Conservation (phyloP, 2,888 invertebrate species). For the Gibbula magus region DNA sequence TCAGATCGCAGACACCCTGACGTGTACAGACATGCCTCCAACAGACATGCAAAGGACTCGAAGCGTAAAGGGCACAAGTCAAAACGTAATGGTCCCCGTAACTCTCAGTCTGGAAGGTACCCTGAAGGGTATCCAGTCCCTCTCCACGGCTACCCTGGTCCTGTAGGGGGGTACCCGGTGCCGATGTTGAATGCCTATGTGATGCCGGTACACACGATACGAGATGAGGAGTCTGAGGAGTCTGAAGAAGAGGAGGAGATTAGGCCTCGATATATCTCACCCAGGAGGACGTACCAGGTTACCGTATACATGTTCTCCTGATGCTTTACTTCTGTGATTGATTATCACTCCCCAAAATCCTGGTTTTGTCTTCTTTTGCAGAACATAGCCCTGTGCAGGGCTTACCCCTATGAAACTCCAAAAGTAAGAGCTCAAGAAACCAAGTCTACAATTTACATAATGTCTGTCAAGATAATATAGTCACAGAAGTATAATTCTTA, state of each 20-base stretch:
- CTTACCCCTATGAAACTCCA: too few relatives aligned
- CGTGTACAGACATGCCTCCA: background rate
- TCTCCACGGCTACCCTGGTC: constrained; percentile 4
- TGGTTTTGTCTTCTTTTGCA: too few relatives aligned
- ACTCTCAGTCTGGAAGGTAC: background rate
- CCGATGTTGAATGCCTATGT: constrained; percentile 15
- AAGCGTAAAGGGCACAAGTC: background rate
- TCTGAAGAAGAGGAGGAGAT: background rate
- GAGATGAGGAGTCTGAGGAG: background rate
- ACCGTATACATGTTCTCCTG: too few relatives aligned
- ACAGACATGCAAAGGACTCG: background rate
- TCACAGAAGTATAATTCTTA: too few relatives aligned
- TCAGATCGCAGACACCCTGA: background rate
- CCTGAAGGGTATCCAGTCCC: background rate
- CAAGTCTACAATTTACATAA: too few relatives aligned
- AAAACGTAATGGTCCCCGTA: background rate
- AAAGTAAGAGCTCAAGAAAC: too few relatives aligned
- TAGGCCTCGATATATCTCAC: background rate
- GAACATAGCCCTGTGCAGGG: too few relatives aligned
- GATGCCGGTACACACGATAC: background rate
- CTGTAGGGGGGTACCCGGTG: background rate
- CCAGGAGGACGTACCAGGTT: background rate
- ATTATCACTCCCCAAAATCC: too few relatives aligned
- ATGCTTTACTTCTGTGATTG: too few relatives aligned
- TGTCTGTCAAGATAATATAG: too few relatives aligned